These are phyloP conservation scores for Gymnobelideus leadbeateri DNA, from an alignment of 2,113 vertebrate species.

Conservation along the genomic window DNA sequence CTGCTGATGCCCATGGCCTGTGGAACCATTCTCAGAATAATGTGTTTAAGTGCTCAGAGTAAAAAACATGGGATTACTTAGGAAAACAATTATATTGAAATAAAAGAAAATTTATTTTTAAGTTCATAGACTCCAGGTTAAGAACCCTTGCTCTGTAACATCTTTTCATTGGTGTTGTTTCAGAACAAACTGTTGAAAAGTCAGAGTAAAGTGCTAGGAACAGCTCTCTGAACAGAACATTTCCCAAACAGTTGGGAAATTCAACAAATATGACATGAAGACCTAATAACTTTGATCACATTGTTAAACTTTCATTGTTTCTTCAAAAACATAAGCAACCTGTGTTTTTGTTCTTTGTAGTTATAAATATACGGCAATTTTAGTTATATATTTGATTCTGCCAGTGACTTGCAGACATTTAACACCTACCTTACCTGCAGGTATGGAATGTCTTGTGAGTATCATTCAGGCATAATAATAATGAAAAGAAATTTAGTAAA, in stretches of 20 bases:
- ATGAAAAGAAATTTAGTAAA: not conserved
- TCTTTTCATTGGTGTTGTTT: not conserved
- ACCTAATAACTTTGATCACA: not conserved
- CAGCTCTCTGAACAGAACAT: not conserved
- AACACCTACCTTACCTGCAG: not conserved
- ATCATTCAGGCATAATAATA: slow-evolving; percentile 29
- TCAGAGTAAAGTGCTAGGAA: not conserved
- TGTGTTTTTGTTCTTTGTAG: not conserved
- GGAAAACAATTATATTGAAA: not conserved
- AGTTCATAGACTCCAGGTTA: not conserved
- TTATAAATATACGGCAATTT: slow-evolving; percentile 10
- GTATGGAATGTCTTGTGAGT: not conserved
- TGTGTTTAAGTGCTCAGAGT: not conserved
- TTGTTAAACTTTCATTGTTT: slow-evolving; percentile 23
- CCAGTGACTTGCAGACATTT: not conserved
- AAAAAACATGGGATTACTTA: not conserved
- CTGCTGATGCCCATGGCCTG: not conserved
- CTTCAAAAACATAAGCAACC: not conserved
- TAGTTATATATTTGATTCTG: slow-evolving; percentile 40
- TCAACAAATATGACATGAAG: not conserved
- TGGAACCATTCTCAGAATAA: not conserved
- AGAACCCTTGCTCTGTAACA: not conserved
- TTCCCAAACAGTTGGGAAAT: not conserved
- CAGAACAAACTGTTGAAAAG: not conserved
- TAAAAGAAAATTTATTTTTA: not conserved